phyloP scores from a whole-genome alignment of 2,113 vertebrate species.

The Tachysurus fulvidraco region DNA sequence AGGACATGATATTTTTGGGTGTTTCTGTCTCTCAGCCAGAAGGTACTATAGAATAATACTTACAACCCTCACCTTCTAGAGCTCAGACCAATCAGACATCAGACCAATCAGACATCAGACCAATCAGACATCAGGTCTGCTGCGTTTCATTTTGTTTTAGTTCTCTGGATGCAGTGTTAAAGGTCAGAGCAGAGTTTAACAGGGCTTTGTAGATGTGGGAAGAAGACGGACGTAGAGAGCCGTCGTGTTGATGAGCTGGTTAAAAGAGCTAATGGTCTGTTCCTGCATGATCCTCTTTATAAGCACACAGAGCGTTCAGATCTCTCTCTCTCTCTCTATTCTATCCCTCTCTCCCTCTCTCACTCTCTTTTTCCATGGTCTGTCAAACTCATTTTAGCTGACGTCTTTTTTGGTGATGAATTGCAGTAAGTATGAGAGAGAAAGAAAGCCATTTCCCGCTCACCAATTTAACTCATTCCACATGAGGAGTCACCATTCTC shows the following conservation, averaged over 20 bases:
- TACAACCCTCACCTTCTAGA: neutral
- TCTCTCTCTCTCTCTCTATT: neutral
- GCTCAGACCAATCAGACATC: neutral
- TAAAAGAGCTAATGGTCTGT: slow-evolving; percentile 60
- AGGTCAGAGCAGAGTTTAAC: neutral
- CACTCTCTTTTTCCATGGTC: neutral
- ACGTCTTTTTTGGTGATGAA: slow-evolving; percentile 56
- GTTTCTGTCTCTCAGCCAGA: neutral
- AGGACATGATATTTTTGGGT: neutral
- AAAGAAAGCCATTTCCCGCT: slow-evolving; percentile 17
- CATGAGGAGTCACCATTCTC: slow-evolving; percentile 26
- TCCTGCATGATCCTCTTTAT: slow-evolving; percentile 47
- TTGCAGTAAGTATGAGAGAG: slow-evolving; percentile 23
- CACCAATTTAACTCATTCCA: slow-evolving; percentile 29
- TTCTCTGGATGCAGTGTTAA: neutral
- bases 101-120: too few relatives aligned
- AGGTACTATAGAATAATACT: neutral
- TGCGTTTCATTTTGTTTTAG: neutral
- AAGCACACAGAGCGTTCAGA: neutral
- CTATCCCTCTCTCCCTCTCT: neutral
- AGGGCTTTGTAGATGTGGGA: neutral
- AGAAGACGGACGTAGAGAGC: neutral
- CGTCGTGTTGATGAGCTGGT: slow-evolving; percentile 48
- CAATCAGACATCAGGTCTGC: neutral
- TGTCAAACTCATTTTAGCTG: slow-evolving; percentile 56